Evolutionary conservation across 2,888 invertebrate genomes (phyloP), one percentile per base, ranked within the genome.

Genomic region (Tetragnatha montana): DNA sequence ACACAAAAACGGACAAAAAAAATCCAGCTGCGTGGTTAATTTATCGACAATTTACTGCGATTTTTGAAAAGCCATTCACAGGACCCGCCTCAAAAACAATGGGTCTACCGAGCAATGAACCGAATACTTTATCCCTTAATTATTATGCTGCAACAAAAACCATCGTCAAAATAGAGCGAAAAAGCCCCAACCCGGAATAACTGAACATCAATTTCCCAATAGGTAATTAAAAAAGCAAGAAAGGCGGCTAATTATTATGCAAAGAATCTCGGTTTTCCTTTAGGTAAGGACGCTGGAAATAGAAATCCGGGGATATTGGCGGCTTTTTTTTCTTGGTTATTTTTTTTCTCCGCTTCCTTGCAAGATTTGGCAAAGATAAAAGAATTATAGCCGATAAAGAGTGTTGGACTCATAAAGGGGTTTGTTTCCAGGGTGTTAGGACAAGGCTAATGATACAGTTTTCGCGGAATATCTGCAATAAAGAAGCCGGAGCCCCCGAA

Each of bases 381-480:
- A 78, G 78, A 78, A 78, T 51, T 78, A 78, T 78, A 22, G 60
- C 60, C 78, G 60, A 78, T 78, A 76, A 78, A 78, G 22, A 22
- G 21, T 22, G 78, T 21, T 17, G 51, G 21, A 21, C 78, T 78
- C 78, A 78, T 78, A 78, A 78, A 78, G 12, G 78, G 78, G 50
- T 50, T 60, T 78, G 78, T 78, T 78, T 78, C 22, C 21, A 21
- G 22, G 17, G 21, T 78, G 22, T 68, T 51, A 51, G 14, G 60
- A 60, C 12, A 50, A 21, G 22, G 78, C 51, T 78, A 78, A 78
- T 51, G 78, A 78, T 21, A 51, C 78, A 60, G 21, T 60, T 60
- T 22, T 60, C 22, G 19, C 6, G 14, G 78, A 78, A 78, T 51
- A 78, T 78, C 78, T 60, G 78, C 78, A 22, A 78, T 78, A 78